These are phyloP conservation scores for Bos javanicus DNA, from an alignment of 2,113 vertebrate genomes.

Conservation along the genomic window DNA sequence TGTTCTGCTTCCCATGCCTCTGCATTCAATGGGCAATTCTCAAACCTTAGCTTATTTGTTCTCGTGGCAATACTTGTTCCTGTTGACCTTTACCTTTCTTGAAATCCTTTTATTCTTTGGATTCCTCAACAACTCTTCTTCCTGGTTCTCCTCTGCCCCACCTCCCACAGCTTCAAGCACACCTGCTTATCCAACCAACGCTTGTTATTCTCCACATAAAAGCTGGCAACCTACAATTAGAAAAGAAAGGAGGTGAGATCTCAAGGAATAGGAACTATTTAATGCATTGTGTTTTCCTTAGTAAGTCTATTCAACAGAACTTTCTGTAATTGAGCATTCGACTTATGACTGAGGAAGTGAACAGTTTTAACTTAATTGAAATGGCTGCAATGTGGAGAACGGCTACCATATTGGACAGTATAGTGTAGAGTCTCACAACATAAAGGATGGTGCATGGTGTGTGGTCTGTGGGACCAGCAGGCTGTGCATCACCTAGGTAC, in stretches of 20 bases:
- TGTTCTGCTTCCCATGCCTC: background rate
- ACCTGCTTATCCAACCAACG: background rate
- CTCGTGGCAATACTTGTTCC: background rate
- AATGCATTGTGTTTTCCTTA: background rate
- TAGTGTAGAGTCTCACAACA: background rate
- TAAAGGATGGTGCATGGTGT: background rate
- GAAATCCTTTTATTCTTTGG: background rate
- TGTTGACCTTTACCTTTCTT: background rate
- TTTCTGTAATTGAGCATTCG: background rate
- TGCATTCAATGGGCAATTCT: background rate
- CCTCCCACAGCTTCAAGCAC: background rate
- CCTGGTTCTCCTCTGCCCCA: background rate
- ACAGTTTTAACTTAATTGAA: background rate
- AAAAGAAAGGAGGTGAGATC: background rate
- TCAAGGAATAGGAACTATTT: background rate
- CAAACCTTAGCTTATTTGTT: background rate
- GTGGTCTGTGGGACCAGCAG: accelerated
- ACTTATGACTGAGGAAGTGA: background rate
- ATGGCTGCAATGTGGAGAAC: background rate
- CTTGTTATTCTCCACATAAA: background rate
- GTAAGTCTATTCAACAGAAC: background rate
- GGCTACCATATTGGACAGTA: background rate
- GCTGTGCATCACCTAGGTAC: background rate
- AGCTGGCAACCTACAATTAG: background rate
- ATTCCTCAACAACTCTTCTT: background rate